These are phyloP conservation scores for Phoxinus dragarum DNA, from an alignment of 2,797 vertebrate genomes.

Conservation along the genomic window DNA sequence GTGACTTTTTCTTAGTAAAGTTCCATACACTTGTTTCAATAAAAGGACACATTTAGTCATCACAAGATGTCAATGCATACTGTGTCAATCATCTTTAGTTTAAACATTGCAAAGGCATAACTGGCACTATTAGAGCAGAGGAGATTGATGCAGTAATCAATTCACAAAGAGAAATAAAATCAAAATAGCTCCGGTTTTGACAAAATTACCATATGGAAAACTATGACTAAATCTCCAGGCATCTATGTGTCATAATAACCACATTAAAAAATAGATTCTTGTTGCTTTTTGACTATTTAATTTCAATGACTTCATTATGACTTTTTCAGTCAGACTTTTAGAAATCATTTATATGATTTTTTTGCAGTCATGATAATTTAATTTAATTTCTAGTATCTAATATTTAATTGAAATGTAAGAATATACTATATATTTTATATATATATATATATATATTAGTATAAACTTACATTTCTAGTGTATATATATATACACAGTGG, in stretches of 20 bases:
- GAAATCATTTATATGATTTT: neutral
- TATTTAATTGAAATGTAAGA: too few species aligned
- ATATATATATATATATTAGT: too few species aligned
- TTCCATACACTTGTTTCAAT: neutral
- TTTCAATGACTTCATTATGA: neutral
- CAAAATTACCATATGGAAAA: neutral
- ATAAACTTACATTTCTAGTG: too few species aligned
- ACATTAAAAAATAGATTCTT: neutral
- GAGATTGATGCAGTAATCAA: neutral
- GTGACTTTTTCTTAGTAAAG: neutral
- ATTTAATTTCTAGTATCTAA: too few species aligned
- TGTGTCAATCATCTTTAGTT: neutral
- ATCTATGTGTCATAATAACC: neutral
- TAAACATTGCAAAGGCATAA: slow-evolving; percentile 1
- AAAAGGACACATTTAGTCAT: neutral
- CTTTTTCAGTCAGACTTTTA: neutral
- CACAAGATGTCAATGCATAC: neutral
- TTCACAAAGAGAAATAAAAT: slow-evolving; percentile 6
- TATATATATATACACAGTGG: too few species aligned
- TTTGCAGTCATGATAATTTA: neutral
- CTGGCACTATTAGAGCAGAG: neutral
- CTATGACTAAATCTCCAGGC: neutral
- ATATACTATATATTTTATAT: too few species aligned
- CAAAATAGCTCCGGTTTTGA: neutral
- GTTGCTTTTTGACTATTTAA: neutral